A percentile compares a stretch with the other conserved stretches of the same genome.
These are phyloP conservation scores for Spicauda simplicius DNA, from an alignment of 2,888 invertebrate species.

Conservation along the genomic window DNA sequence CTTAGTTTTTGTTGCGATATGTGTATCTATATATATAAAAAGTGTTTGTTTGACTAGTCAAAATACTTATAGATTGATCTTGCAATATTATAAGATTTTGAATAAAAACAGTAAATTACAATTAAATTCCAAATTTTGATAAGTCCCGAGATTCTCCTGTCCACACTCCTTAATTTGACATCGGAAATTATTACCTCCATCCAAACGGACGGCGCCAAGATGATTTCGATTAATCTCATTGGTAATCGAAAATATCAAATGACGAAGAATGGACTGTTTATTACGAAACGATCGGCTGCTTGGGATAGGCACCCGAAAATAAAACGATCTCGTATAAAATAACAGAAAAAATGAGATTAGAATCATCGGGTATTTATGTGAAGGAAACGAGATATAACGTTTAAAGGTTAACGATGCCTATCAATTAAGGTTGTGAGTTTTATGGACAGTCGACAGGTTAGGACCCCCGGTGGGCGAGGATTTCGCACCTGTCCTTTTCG, in stretches of 20 bases:
- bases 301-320: constrained; percentile 77
- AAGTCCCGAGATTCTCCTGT: too few species aligned
- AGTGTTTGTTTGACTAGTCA: too few species aligned
- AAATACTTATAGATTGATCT: too few species aligned
- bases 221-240: constrained; percentile 65
- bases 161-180: too few species aligned
- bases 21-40: too few species aligned
- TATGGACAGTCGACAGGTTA: constrained; percentile 58
- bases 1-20: too few species aligned
- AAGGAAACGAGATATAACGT: constrained; percentile 73
- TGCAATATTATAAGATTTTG: too few species aligned
- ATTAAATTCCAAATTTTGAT: too few species aligned
- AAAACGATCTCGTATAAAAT: constrained; percentile 79
- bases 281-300: constrained; percentile 75
- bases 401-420: constrained; percentile 84
- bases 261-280: constrained; percentile 82
- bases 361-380: constrained; percentile 80
- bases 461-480: constrained; percentile 77
- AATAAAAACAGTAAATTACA: too few species aligned
- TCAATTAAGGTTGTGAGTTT: constrained; percentile 82
- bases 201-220: too few species aligned
- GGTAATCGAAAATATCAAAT: constrained; percentile 75
- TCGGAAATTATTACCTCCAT: too few species aligned
- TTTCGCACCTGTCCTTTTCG: constrained; percentile 62
- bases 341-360: constrained; percentile 73